Evolutionary conservation across 2,113 vertebrate species (phyloP), one percentile per base, ranked within the genome.

Genomic region (Plectropomus leopardus): DNA sequence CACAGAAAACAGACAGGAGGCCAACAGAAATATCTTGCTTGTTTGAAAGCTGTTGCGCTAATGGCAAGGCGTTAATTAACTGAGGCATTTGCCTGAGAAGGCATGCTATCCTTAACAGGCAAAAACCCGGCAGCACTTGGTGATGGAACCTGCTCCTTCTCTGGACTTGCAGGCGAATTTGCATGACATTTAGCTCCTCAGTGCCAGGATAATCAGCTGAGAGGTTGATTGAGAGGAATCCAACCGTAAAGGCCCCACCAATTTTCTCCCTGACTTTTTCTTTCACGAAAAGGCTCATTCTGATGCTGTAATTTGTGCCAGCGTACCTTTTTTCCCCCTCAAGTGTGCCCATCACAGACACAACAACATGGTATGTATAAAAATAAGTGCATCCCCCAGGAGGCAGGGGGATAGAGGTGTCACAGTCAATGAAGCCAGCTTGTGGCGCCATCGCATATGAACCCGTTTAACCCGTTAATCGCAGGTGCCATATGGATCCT

Each of bases 31-130:
- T 86, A 88, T 86, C 77, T 83, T 30, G 76, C 87, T 88, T 92
- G 81, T 90, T 90, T 92, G 76, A 92, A 91, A 88, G 89, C 89
- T 86, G 91, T 88, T 81, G 79, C 61, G 55, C 86, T 92, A 90
- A 89, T 92, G 88, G 85, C 83, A 68, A 72, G 71, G 83, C 78
- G 76, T 86, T 93, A 90, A 91, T 92, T 91, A 91, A 91, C 82
- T 9, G 83, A 89, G 85, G 86, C 81, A 81, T 90, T 91, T 90
- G 76, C 82, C 72, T 69, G 82, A 89, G 87, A 86, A 80, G 26
- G 70, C 67, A 9, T 61, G 80, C 63, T 80, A 80, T 73, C 85
- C 84, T 85, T 88, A 90, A 88, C 82, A 84, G 86, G 80, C 67
- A 82, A 81, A 82, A 80, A 61, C 4, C 14, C 11, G n/a, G 64